Evolutionary conservation across 2,888 invertebrate genomes (phyloP).

Genomic region (Agrypnus murinus): DNA sequence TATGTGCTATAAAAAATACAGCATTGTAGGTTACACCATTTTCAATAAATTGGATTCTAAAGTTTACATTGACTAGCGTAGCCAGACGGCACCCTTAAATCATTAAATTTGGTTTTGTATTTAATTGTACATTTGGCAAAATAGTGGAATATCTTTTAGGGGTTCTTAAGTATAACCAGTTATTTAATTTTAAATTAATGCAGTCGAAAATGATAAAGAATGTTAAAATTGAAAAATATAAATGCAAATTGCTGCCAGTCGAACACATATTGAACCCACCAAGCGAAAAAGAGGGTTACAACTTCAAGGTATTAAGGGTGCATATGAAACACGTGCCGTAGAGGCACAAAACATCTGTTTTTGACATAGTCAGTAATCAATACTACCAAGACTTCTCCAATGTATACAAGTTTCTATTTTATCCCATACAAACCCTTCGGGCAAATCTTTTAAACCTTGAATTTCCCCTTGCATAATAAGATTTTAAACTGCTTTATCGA

Average conservation of each 20-base stretch:
- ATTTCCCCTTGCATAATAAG: background rate
- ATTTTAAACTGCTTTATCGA: background rate
- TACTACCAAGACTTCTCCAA: constrained; percentile 8
- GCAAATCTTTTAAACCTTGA: background rate
- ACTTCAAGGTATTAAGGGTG: constrained; percentile 34
- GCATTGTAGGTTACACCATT: no score
- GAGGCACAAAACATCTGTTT: constrained; percentile 35
- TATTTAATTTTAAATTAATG: no score
- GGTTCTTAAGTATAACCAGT: no score
- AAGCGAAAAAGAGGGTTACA: constrained; percentile 24
- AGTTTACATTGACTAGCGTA: no score
- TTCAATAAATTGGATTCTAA: no score
- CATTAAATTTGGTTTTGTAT: no score
- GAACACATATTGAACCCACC: background rate
- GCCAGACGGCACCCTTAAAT: no score
- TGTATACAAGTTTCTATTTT: background rate
- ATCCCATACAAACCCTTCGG: background rate
- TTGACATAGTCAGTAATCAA: constrained; percentile 27
- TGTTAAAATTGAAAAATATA: no score
- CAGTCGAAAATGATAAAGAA: no score
- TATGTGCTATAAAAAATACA: no score
- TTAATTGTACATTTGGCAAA: no score
- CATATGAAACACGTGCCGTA: constrained; percentile 32
- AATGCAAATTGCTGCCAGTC: background rate
- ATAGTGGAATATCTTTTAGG: no score